Base-by-base conservation (phyloP, 1,140 invertebrate species). In the Tetragonula clypearis region DNA sequence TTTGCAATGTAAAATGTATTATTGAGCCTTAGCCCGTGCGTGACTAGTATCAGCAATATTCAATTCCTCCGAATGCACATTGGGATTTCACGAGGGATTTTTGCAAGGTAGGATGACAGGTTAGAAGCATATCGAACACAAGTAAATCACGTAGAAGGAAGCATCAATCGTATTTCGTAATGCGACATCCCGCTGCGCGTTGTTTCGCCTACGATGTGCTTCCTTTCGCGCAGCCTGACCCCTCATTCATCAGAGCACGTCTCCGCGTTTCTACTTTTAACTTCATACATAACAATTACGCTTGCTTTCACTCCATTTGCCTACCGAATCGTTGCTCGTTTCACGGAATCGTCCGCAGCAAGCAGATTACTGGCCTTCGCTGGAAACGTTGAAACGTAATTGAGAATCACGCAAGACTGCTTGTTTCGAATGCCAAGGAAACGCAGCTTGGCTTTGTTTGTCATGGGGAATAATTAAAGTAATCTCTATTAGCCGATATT, bases 211-310 rank as follows among this genome's bases (percentile, higher is more conserved):
- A 21, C 82, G 77, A 71, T 72, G 78, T 66, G 85, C 74, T 79
- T 72, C 86, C 86, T 90, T 90, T 87, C 72, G 75, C 84, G 87
- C 78, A 30, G 68, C 74, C 79, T 87, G 80, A 86, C 80, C 86
- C 79, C 86, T 85, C 86, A 90, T 90, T 84, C 89, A 90, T 90
- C 89, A 90, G 90, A 86, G 68, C 80, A 73, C 84, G 89, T 90
- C 89, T 79, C 83, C 80, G 79, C 84, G 79, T 83, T 86, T 88
- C 88, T 90, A 87, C 86, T 83, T 86, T 86, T 88, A 90, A 90
- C 88, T 88, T 90, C 86, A 88, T 90, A 90, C 83, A 88, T 88
- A 86, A 90, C 89, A 88, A 90, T 90, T 90, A 88, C 73, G 79
- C 55, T 65, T 56, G 8, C 66, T 49, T 86, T 35, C 82, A 75